A percentile compares a stretch with the other conserved stretches of the same genome.
Conservation (phyloP, 2,113 vertebrate genomes). For the Megaptera novaeangliae region DNA sequence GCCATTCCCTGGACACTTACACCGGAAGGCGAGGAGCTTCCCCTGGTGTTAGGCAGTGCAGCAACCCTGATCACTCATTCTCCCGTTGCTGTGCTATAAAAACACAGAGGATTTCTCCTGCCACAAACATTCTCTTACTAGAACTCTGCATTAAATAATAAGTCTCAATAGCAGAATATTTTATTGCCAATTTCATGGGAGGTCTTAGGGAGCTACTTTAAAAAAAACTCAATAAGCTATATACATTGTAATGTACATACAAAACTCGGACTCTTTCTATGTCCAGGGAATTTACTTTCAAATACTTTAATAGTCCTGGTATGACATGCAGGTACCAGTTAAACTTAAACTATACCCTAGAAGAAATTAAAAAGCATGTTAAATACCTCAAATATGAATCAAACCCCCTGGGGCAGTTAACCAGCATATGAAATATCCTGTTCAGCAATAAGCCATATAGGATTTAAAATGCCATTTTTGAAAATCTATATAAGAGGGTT, state of each 20-base stretch:
- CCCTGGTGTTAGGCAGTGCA: background rate
- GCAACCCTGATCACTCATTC: background rate
- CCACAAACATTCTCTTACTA: background rate
- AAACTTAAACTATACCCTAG: background rate
- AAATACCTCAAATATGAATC: background rate
- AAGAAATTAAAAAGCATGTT: background rate
- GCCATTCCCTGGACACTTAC: background rate
- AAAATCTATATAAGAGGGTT: background rate
- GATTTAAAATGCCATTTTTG: background rate
- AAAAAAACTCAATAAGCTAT: background rate
- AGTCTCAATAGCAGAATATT: background rate
- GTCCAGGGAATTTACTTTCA: background rate
- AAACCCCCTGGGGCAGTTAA: background rate
- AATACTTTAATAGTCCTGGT: background rate
- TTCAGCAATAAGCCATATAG: background rate
- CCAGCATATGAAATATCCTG: background rate
- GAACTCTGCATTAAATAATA: background rate
- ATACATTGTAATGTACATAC: background rate
- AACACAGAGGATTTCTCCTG: background rate
- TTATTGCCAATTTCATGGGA: background rate
- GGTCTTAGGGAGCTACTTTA: background rate
- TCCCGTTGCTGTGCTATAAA: background rate
- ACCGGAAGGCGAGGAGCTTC: background rate
- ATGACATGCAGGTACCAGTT: background rate
- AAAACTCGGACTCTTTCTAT: background rate